A percentile compares a stretch with the other conserved stretches of the same genome.
These are phyloP conservation scores for Myiotriccus ornatus DNA, from an alignment of 2,797 vertebrate genomes.

Conservation along the genomic window DNA sequence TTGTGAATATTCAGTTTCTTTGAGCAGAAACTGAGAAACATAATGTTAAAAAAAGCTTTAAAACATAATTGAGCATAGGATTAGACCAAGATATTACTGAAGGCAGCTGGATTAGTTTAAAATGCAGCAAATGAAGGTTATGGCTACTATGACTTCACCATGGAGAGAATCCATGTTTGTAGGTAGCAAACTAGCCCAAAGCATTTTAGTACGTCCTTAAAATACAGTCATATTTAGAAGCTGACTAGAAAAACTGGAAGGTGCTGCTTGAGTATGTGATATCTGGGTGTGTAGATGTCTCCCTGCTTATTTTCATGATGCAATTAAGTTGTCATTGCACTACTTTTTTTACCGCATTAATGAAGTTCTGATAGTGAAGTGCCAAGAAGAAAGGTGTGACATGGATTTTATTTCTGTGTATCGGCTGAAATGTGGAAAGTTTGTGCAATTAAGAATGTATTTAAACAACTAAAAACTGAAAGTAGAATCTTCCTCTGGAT, in stretches of 20 bases:
- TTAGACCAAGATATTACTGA: background rate
- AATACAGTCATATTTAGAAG: background rate
- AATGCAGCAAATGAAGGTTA: background rate
- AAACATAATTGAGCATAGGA: background rate
- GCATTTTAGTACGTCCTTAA: background rate
- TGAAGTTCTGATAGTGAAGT: background rate
- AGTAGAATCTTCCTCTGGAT: background rate
- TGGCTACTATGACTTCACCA: background rate
- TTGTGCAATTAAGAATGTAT: background rate
- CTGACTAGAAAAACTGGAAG: constrained; percentile 57
- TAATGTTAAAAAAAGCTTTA: background rate
- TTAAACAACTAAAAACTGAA: background rate
- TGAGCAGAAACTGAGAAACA: background rate
- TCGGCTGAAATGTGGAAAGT: background rate
- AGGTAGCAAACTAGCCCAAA: background rate
- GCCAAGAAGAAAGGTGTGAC: background rate
- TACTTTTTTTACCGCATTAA: background rate
- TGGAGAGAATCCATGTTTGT: background rate
- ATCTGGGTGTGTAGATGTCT: constrained; percentile 48
- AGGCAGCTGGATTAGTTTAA: background rate
- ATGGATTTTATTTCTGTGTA: background rate
- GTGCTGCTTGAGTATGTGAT: constrained; percentile 35
- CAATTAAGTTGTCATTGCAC: constrained; percentile 10
- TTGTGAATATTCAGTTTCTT: background rate
- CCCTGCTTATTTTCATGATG: constrained; percentile 11